Evolutionary conservation across 1,140 invertebrate species (phyloP).

Genomic region (Leptestheria dahalacensis): DNA sequence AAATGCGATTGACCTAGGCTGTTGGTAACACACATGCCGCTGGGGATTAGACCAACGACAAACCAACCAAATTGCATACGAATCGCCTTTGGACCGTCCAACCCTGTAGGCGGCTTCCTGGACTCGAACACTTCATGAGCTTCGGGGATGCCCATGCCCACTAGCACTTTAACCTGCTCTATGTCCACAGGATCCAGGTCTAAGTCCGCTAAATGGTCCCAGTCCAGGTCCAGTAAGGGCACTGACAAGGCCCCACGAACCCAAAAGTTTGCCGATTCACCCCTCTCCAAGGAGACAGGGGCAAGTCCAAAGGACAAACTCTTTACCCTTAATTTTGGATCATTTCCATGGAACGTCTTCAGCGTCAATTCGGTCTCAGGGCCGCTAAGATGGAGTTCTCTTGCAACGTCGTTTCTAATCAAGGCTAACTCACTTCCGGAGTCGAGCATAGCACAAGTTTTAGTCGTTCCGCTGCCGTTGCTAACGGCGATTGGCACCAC

Average conservation of each 20-base stretch:
- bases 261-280: neutral
- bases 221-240: neutral
- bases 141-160: neutral
- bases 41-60: neutral
- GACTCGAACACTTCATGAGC: neutral
- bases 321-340: neutral
- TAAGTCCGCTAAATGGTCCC: neutral
- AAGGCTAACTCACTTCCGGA: neutral
- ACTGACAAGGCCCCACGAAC: neutral
- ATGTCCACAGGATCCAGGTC: neutral
- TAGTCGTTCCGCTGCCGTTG: neutral
- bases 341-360: slow-evolving; percentile 7
- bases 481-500: neutral
- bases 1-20: slow-evolving; percentile 3
- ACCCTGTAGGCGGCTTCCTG: neutral
- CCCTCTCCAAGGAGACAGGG: neutral
- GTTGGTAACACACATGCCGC: neutral
- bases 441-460: neutral
- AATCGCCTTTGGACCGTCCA: neutral
- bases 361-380: neutral
- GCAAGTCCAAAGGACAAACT: neutral
- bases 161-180: neutral
- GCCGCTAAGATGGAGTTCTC: neutral
- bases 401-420: neutral
- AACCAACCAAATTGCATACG: slow-evolving; percentile 1